These are phyloP conservation scores for Megalopta genalis DNA, from an alignment of 1,140 invertebrate species.

Conservation along the genomic window DNA sequence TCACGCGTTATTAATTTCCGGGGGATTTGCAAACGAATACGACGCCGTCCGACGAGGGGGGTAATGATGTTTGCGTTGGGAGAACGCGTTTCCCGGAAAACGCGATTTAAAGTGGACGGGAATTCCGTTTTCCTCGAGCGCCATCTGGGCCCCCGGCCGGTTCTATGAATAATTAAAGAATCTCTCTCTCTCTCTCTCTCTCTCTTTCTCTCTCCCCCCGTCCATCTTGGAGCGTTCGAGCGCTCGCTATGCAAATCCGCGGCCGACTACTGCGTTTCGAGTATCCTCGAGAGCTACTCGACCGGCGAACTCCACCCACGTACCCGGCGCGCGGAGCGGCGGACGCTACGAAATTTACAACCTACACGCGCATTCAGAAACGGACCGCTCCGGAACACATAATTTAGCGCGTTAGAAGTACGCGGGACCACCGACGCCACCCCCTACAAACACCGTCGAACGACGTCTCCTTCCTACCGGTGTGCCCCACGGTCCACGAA, in stretches of 20 bases:
- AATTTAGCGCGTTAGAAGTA: constrained; percentile 38
- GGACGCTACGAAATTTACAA: constrained; percentile 43
- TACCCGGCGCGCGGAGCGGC: background rate
- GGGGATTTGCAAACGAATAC: background rate
- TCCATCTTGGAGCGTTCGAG: constrained; percentile 25
- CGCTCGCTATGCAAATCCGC: constrained; percentile 39
- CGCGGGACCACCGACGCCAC: background rate
- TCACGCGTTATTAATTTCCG: background rate
- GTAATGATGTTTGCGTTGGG: background rate
- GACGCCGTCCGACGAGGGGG: too few relatives aligned
- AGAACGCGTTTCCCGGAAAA: background rate
- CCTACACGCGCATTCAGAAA: constrained; percentile 41
- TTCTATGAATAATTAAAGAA: constrained; percentile 46
- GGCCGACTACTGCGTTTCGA: constrained; percentile 43
- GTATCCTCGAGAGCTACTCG: constrained; percentile 35
- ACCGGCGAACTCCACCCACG: constrained; percentile 40
- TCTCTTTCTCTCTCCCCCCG: background rate
- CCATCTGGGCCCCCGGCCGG: background rate
- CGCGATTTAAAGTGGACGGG: constrained; percentile 17
- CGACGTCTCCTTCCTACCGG: background rate
- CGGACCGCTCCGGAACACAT: constrained; percentile 28
- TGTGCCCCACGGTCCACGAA: background rate
- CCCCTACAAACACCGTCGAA: background rate
- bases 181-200: background rate
- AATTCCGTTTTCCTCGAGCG: background rate